Evolutionary conservation across 2,113 vertebrate species (phyloP).

Genomic region (Meriones unguiculatus): DNA sequence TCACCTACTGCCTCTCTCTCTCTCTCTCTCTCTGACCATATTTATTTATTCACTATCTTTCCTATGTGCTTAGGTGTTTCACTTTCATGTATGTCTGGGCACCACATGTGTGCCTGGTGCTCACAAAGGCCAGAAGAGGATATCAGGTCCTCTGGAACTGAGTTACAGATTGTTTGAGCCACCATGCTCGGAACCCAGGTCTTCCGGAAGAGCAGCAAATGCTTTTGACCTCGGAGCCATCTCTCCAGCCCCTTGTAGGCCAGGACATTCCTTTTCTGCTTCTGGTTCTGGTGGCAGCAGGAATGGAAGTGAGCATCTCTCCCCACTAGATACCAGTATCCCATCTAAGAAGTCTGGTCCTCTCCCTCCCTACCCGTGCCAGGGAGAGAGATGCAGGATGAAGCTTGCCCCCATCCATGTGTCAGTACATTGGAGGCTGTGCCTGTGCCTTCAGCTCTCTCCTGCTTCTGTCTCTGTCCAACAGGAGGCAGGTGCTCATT

Average conservation of each 20-base stretch:
- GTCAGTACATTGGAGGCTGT: background rate
- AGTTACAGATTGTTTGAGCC: background rate
- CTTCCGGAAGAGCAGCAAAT: background rate
- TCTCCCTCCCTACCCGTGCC: accelerated
- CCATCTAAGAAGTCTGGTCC: background rate
- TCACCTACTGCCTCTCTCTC: background rate
- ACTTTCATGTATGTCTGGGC: background rate
- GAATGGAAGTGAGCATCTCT: background rate
- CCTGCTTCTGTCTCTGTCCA: background rate
- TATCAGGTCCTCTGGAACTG: background rate
- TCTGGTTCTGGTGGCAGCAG: background rate
- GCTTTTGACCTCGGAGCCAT: background rate
- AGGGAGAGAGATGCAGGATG: background rate
- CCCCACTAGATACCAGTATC: background rate
- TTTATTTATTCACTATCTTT: too few species aligned
- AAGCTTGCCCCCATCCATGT: background rate
- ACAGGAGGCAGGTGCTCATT: background rate
- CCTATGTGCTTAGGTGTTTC: background rate
- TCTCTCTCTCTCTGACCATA: background rate
- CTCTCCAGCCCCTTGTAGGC: background rate
- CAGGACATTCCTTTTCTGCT: background rate
- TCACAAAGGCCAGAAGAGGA: background rate
- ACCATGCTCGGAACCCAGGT: background rate
- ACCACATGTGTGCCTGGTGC: background rate
- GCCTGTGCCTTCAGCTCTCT: background rate